Conservation (phyloP, 1,140 invertebrate genomes). For the Micrasema minimum region DNA sequence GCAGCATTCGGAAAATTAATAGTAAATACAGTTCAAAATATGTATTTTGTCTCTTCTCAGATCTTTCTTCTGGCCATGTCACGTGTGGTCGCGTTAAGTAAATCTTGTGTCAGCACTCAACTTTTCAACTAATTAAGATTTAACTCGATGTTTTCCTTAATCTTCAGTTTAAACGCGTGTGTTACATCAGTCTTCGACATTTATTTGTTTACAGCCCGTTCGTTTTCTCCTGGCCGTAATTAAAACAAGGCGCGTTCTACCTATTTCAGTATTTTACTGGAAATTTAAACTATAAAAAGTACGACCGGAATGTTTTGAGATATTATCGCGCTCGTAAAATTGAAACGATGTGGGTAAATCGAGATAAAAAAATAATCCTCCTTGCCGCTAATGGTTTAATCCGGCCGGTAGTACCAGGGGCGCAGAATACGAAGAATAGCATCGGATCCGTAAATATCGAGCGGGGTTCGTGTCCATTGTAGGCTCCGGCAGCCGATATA, state of each 20-base stretch:
- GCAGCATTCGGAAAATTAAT: no score
- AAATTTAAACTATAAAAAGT: no score
- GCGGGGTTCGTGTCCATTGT: conserved; percentile 1
- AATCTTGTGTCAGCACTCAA: conserved; percentile 18
- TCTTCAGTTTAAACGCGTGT: not conserved
- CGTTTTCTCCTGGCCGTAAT: conserved; percentile 1
- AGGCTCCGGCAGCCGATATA: conserved; percentile 18
- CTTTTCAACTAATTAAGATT: conserved; percentile 20
- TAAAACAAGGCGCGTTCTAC: no score
- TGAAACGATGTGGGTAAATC: no score
- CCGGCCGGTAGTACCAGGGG: conserved; percentile 7
- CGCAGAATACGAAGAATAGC: conserved; percentile 21
- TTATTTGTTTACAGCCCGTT: conserved; percentile 5
- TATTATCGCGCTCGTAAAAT: no score
- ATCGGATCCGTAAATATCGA: not conserved
- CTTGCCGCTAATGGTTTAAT: conserved; percentile 16
- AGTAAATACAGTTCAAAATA: no score
- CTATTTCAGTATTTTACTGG: no score
- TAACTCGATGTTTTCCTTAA: conserved; percentile 1
- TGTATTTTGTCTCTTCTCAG: not conserved
- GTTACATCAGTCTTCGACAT: conserved; percentile 14
- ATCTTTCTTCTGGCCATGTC: not conserved
- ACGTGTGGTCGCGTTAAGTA: conserved; percentile 16
- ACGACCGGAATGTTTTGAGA: no score
- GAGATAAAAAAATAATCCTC: not conserved